Conservation (phyloP, 2,113 vertebrate species). For the Natator depressus region DNA sequence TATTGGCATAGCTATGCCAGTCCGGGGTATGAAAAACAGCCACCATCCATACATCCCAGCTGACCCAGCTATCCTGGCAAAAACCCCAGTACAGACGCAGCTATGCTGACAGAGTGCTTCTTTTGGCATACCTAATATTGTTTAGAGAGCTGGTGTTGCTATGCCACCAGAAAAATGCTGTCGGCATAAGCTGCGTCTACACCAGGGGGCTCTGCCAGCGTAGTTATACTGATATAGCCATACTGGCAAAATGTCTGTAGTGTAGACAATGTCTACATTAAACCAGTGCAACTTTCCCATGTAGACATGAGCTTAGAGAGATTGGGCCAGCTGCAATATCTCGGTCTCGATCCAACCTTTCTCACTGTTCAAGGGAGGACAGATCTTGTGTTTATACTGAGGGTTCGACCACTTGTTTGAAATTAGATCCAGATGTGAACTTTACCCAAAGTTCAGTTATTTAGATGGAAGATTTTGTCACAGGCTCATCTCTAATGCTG, state of each 20-base stretch:
- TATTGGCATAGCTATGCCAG: neutral
- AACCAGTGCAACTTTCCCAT: neutral
- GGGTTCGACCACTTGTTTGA: neutral
- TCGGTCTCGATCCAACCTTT: neutral
- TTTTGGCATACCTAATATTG: neutral
- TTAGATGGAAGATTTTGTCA: neutral
- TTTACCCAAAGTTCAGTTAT: neutral
- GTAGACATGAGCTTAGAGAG: neutral
- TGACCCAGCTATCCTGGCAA: neutral
- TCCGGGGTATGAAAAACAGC: neutral
- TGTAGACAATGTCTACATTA: neutral
- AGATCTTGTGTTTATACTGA: neutral
- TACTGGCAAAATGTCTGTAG: neutral
- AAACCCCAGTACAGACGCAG: neutral
- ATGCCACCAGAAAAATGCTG: neutral
- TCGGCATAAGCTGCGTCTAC: neutral
- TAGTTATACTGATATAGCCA: neutral
- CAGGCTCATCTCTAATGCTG: too few relatives aligned
- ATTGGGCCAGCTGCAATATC: too few relatives aligned
- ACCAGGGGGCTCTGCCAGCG: neutral
- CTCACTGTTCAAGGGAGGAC: neutral
- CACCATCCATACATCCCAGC: neutral
- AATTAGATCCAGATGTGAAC: neutral
- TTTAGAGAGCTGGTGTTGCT: neutral
- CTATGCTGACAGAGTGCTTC: neutral